A percentile compares a stretch with the other conserved stretches of the same genome.
Evolutionary conservation across 2,797 vertebrate species (phyloP).

Genomic region (Etheostoma perlongum): DNA sequence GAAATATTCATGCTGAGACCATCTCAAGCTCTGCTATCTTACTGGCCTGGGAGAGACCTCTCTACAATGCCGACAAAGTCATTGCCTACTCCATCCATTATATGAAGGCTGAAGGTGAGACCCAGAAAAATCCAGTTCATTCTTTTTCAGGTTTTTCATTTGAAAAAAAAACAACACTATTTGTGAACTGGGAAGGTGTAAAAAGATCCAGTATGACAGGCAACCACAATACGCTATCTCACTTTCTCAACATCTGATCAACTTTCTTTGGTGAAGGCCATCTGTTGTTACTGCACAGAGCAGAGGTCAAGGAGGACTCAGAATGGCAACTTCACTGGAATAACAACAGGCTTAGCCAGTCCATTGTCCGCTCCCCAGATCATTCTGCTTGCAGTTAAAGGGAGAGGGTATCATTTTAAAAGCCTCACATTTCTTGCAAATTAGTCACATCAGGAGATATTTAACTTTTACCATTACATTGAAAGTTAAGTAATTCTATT

Average conservation of each 20-base stretch:
- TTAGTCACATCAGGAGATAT: slow-evolving; percentile 22
- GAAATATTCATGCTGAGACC: slow-evolving; percentile 93
- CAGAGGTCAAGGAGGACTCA: slow-evolving; percentile 76
- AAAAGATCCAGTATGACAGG: slow-evolving; percentile 27
- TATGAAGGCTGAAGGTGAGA: slow-evolving; percentile 98
- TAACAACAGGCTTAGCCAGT: slow-evolving; percentile 71
- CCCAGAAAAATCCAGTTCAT: not conserved
- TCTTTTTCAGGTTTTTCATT: slow-evolving; percentile 33
- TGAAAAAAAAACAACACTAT: not conserved
- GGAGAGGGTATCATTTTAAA: slow-evolving; percentile 49
- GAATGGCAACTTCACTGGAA: slow-evolving; percentile 76
- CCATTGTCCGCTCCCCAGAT: slow-evolving; percentile 70
- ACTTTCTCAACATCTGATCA: slow-evolving; percentile 54
- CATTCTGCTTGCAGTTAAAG: slow-evolving; percentile 71
- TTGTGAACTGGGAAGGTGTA: slow-evolving; percentile 22
- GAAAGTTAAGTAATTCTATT: slow-evolving; percentile 20
- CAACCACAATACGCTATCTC: slow-evolving; percentile 20
- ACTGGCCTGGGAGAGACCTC: slow-evolving; percentile 95
- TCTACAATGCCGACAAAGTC: slow-evolving; percentile 97
- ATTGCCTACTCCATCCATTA: slow-evolving; percentile 99
- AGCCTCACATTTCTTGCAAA: slow-evolving; percentile 24
- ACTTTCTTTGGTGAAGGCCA: slow-evolving; percentile 67
- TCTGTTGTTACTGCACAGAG: slow-evolving; percentile 77
- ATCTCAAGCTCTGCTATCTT: slow-evolving; percentile 99
- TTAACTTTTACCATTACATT: slow-evolving; percentile 17